phyloP scores from a whole-genome alignment of 2,888 invertebrate species.

The Penaeus monodon region DNA sequence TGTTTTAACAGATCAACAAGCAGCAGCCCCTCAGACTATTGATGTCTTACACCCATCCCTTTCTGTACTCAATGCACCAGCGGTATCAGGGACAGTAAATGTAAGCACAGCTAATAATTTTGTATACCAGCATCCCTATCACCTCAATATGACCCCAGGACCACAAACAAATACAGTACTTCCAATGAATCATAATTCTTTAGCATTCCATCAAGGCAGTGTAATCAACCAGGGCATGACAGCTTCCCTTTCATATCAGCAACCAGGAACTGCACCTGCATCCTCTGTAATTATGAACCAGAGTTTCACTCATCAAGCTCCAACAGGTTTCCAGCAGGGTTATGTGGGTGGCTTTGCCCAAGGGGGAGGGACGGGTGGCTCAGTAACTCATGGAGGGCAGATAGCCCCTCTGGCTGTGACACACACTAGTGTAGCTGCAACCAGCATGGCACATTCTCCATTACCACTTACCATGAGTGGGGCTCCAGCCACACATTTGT shows the following conservation, averaged over 20 bases:
- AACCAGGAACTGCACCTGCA: slow-evolving; percentile 47
- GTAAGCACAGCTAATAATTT: slow-evolving; percentile 59
- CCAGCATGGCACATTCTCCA: slow-evolving; percentile 57
- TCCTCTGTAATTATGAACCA: slow-evolving; percentile 66
- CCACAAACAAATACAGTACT: slow-evolving; percentile 60
- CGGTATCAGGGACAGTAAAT: slow-evolving; percentile 56
- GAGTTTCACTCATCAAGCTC: slow-evolving; percentile 55
- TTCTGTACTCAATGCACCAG: slow-evolving; percentile 64
- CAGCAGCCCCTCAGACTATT: slow-evolving; percentile 64
- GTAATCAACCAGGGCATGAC: slow-evolving; percentile 61
- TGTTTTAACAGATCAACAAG: slow-evolving; percentile 49
- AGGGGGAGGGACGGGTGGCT: slow-evolving; percentile 40
- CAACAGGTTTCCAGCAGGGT: slow-evolving; percentile 56
- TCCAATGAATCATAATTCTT: slow-evolving; percentile 61
- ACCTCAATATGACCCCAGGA: slow-evolving; percentile 57
- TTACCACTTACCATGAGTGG: slow-evolving; percentile 59
- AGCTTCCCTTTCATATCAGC: slow-evolving; percentile 64
- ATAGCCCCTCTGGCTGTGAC: slow-evolving; percentile 57
- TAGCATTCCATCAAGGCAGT: slow-evolving; percentile 63
- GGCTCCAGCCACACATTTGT: slow-evolving; percentile 49
- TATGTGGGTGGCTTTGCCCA: slow-evolving; percentile 46
- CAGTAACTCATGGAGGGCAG: slow-evolving; percentile 55
- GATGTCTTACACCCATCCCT: slow-evolving; percentile 66
- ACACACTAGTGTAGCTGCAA: slow-evolving; percentile 61
- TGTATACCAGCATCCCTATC: slow-evolving; percentile 65